These are phyloP conservation scores for Ophion ventricosus DNA, from an alignment of 2,888 invertebrate species.

Conservation along the genomic window DNA sequence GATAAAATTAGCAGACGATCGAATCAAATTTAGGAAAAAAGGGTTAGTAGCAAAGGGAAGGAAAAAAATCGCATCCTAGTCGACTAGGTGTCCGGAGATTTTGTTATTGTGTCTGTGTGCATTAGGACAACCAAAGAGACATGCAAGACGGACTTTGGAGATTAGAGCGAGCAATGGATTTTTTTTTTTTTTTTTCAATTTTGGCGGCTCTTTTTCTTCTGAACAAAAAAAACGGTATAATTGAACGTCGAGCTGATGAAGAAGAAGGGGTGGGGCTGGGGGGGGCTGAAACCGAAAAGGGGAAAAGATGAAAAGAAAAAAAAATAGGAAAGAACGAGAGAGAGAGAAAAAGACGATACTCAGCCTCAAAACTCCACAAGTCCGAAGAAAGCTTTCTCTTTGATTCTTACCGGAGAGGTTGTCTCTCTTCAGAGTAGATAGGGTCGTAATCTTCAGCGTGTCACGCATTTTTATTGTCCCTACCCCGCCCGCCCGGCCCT, in stretches of 20 bases:
- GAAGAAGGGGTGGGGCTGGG: neutral
- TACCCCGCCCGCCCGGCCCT: neutral
- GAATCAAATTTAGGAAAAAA: conserved; percentile 36
- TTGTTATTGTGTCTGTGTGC: conserved; percentile 19
- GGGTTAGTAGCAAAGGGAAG: conserved; percentile 10
- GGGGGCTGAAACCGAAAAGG: neutral
- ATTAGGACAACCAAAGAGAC: conserved; percentile 50
- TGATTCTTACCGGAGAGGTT: conserved; percentile 68
- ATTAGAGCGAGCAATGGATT: conserved; percentile 40
- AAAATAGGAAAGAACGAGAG: neutral
- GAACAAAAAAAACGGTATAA: neutral
- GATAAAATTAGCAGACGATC: conserved; percentile 48
- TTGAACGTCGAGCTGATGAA: conserved; percentile 13
- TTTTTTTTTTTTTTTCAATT: too few relatives aligned
- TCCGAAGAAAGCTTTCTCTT: conserved; percentile 68
- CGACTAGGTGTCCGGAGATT: neutral
- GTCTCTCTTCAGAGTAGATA: neutral
- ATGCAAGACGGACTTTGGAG: conserved; percentile 55
- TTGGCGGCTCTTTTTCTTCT: neutral
- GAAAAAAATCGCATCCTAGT: neutral
- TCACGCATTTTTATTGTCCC: conserved; percentile 24
- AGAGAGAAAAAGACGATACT: conserved; percentile 15
- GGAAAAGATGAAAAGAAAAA: conserved; percentile 1
- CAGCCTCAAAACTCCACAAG: conserved; percentile 59
- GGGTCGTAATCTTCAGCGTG: conserved; percentile 59